These are phyloP conservation scores for Tuberolachnus salignus DNA, from an alignment of 2,888 invertebrate genomes.

Conservation along the genomic window DNA sequence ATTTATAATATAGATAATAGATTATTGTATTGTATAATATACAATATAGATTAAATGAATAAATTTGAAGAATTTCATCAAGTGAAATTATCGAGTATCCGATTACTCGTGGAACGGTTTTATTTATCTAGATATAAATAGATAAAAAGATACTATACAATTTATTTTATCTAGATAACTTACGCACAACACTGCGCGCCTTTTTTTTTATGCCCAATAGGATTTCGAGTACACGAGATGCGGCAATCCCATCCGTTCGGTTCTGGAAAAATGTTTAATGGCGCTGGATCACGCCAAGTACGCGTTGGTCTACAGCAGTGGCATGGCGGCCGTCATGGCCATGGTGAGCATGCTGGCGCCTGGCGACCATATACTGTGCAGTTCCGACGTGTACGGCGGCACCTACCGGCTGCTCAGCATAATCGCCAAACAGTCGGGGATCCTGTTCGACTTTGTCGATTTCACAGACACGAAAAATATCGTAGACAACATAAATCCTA, in stretches of 20 bases:
- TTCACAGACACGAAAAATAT: conserved; percentile 73
- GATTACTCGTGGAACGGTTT: no score
- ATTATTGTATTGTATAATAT: no score
- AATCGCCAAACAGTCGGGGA: conserved; percentile 71
- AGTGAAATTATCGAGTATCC: no score
- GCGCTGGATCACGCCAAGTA: conserved; percentile 53
- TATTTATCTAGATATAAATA: no score
- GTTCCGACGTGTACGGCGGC: conserved; percentile 95
- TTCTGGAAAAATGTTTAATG: conserved; percentile 57
- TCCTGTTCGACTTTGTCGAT: conserved; percentile 82
- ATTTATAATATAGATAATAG: no score
- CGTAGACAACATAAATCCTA: conserved; percentile 73
- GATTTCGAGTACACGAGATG: conserved; percentile 53
- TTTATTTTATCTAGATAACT: no score
- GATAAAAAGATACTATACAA: no score
- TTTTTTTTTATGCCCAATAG: no score
- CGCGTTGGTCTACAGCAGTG: conserved; percentile 46
- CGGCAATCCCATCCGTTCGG: conserved; percentile 57
- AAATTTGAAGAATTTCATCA: not conserved
- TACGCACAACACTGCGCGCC: no score
- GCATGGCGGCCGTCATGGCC: conserved; percentile 51
- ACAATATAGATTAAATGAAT: no score
- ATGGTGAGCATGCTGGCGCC: conserved; percentile 35
- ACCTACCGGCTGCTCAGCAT: conserved; percentile 77
- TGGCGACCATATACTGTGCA: conserved; percentile 61